Evolutionary conservation across 2,113 vertebrate genomes (phyloP).

Genomic region (Grammomys surdaster): DNA sequence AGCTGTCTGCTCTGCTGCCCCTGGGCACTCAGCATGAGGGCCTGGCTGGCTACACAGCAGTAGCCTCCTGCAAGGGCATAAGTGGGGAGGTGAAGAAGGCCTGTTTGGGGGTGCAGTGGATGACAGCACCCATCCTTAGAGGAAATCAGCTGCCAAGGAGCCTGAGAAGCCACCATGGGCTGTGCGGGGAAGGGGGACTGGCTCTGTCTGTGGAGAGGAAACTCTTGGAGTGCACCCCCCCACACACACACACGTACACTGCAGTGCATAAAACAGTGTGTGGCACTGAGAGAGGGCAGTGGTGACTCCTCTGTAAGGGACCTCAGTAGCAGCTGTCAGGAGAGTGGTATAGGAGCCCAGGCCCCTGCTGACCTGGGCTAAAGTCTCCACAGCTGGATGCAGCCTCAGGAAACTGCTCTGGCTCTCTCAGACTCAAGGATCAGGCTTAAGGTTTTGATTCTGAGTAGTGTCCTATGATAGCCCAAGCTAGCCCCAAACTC

Average conservation of each 20-base stretch:
- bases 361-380: neutral
- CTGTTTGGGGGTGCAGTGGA: neutral
- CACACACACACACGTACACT: neutral
- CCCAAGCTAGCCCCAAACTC: neutral
- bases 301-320: neutral
- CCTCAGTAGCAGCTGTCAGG: neutral
- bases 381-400: neutral
- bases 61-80: neutral
- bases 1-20: neutral
- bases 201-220: neutral
- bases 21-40: neutral
- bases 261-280: neutral
- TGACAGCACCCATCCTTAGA: neutral
- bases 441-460: neutral
- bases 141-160: neutral
- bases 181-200: neutral
- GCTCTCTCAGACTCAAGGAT: neutral
- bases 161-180: neutral
- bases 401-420: neutral
- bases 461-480: neutral
- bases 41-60: neutral
- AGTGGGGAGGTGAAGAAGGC: neutral
- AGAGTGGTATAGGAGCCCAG: neutral
- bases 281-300: neutral
- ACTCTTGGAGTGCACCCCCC: rapidly evolving